Evolutionary conservation across 2,797 vertebrate genomes (phyloP).

Genomic region (Rhincodon typus): DNA sequence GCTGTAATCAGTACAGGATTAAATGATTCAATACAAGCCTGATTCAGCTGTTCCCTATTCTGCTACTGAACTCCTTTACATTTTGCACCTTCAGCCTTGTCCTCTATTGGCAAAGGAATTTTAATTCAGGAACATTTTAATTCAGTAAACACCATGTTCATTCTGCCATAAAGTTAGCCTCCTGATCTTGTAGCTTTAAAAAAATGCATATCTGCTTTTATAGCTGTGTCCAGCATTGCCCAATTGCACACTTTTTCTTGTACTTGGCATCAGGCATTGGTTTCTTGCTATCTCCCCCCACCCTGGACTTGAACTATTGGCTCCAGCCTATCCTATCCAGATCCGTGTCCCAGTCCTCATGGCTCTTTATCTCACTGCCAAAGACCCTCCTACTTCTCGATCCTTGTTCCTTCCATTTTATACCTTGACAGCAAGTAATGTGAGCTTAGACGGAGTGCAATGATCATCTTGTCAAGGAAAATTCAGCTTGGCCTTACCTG

Average conservation of each 20-base stretch:
- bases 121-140: not conserved
- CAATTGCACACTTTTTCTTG: not conserved
- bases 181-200: not conserved
- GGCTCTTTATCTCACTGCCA: not conserved
- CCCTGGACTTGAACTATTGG: not conserved
- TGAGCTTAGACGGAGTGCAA: not conserved
- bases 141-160: not conserved
- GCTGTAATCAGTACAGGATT: too few relatives aligned
- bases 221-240: not conserved
- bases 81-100: not conserved
- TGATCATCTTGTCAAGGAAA: not conserved
- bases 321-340: not conserved
- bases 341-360: not conserved
- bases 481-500: too few relatives aligned
- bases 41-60: not conserved
- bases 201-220: not conserved
- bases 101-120: not conserved
- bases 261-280: not conserved
- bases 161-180: not conserved
- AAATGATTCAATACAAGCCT: not conserved
- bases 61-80: not conserved
- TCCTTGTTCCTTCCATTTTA: not conserved
- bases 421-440: not conserved
- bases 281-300: too few relatives aligned
- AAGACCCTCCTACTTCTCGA: not conserved